These are phyloP conservation scores for Etheostoma cragini DNA, from an alignment of 2,113 vertebrate genomes.

Conservation along the genomic window DNA sequence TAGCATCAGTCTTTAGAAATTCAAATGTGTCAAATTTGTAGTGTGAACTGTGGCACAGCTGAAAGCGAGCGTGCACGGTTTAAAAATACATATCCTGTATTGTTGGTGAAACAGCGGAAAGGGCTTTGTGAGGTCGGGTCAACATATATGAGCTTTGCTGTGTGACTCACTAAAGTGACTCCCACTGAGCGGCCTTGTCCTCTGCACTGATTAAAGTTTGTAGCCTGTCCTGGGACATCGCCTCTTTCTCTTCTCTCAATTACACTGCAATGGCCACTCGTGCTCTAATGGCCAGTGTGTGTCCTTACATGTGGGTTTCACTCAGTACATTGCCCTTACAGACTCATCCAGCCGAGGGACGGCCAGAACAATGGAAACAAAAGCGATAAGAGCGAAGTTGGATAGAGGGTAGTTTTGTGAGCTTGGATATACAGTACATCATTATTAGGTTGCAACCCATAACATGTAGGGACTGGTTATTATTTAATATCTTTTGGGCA, in stretches of 20 bases:
- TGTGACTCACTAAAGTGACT: slow-evolving; percentile 45
- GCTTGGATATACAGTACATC: neutral
- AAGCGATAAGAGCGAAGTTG: neutral
- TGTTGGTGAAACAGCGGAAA: slow-evolving; percentile 16
- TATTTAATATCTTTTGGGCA: neutral
- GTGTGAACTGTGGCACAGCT: neutral
- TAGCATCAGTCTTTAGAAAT: neutral
- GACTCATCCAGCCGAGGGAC: slow-evolving; percentile 9
- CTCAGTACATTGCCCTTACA: neutral
- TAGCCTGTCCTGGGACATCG: slow-evolving; percentile 7
- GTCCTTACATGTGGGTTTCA: slow-evolving; percentile 13
- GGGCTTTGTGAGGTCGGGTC: neutral
- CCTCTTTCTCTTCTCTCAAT: slow-evolving; percentile 34
- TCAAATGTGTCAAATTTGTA: neutral
- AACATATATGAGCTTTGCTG: slow-evolving; percentile 16
- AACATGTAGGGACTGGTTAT: neutral
- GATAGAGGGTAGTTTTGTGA: neutral
- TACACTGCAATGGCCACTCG: neutral
- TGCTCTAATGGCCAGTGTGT: slow-evolving; percentile 27
- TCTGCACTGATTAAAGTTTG: neutral
- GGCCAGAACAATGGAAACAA: neutral
- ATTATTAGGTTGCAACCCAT: neutral
- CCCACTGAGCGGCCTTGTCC: slow-evolving; percentile 34
- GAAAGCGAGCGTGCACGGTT: slow-evolving; percentile 3
- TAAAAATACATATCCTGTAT: slow-evolving; percentile 36